phyloP scores from a whole-genome alignment of 2,888 invertebrate species.

The Drepanosiphum platanoidis region DNA sequence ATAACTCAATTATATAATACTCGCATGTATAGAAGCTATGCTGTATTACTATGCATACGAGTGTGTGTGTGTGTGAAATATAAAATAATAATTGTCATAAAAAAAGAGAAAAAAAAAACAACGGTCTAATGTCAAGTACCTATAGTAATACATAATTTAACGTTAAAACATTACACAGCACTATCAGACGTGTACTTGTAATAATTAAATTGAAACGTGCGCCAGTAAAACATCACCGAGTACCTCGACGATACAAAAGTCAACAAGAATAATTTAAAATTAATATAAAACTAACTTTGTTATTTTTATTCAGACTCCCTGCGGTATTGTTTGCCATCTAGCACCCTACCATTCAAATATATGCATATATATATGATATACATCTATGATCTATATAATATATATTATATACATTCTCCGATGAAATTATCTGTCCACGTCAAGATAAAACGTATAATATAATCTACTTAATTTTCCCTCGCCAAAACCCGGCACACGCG shows the following conservation, averaged over 20 bases:
- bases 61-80: background rate
- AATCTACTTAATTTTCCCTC: constrained; percentile 50
- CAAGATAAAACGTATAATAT: background rate
- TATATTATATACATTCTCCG: constrained; percentile 8
- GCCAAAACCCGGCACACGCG: background rate
- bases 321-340: background rate
- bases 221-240: background rate
- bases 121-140: background rate
- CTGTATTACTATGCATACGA: background rate
- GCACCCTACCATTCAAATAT: background rate
- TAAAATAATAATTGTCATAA: background rate
- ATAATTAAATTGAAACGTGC: constrained; percentile 16
- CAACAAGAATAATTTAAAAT: constrained; percentile 36
- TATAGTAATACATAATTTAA: too few species aligned
- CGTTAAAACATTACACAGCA: background rate
- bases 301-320: constrained; percentile 24
- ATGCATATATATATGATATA: background rate
- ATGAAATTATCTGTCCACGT: background rate
- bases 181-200: constrained; percentile 1
- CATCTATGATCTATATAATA: too few species aligned
- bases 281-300: constrained; percentile 25
- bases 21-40: background rate
- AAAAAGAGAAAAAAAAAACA: too few species aligned
- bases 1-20: too few species aligned
- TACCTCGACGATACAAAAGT: background rate